phyloP scores from a whole-genome alignment of 1,140 invertebrate species.

The Drosophila kurseongensis region DNA sequence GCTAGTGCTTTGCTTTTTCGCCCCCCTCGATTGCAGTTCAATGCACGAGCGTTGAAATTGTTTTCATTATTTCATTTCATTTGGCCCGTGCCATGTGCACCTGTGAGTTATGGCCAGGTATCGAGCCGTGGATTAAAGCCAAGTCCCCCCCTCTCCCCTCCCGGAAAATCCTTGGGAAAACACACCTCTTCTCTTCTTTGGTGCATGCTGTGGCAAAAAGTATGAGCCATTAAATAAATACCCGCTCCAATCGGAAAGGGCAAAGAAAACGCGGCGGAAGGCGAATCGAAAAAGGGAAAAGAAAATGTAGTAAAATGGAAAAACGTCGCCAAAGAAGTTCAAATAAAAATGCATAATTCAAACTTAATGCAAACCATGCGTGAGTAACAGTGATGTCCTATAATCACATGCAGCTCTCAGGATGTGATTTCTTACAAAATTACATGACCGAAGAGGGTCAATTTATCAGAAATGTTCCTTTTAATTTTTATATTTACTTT shows the following conservation, averaged over 20 bases:
- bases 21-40: conserved; percentile 66
- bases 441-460: no score
- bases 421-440: neutral
- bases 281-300: neutral
- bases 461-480: neutral
- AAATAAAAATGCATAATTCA: conserved; percentile 71
- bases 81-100: conserved; percentile 68
- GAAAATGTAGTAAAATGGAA: conserved; percentile 14
- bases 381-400: neutral
- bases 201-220: conserved; percentile 47
- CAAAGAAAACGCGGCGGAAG: conserved; percentile 7
- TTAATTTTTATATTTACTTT: neutral
- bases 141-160: conserved; percentile 13
- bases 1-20: conserved; percentile 3
- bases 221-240: conserved; percentile 73
- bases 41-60: conserved; percentile 72
- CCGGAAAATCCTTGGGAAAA: conserved; percentile 9
- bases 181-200: neutral
- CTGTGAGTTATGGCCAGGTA: conserved; percentile 62
- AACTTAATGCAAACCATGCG: conserved; percentile 51
- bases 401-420: conserved; percentile 3
- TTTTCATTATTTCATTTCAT: conserved; percentile 81
- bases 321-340: conserved; percentile 49
- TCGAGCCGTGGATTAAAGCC: conserved; percentile 26
- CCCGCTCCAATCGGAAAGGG: conserved; percentile 34